Evolutionary conservation across 2,113 vertebrate species (phyloP).

Genomic region (Elephas maximus): DNA sequence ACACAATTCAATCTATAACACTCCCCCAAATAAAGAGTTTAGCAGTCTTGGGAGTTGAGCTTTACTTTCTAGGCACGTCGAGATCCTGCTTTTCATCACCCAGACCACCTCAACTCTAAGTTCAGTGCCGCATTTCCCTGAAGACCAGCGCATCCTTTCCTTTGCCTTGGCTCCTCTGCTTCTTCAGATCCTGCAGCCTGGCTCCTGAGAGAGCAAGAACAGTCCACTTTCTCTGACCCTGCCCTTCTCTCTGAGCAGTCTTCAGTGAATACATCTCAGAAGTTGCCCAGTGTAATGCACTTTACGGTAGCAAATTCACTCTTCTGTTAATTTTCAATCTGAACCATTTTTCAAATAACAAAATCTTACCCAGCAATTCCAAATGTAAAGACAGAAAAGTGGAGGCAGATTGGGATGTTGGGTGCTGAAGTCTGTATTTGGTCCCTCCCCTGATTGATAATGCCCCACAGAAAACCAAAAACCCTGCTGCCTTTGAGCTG

Average conservation of each 20-base stretch:
- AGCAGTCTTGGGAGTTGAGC: not conserved
- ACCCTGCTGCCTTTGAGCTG: too few relatives aligned
- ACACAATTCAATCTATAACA: not conserved
- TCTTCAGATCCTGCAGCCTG: not conserved
- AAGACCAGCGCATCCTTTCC: rapidly evolving
- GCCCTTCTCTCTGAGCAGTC: not conserved
- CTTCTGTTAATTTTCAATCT: not conserved
- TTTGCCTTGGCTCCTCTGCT: not conserved
- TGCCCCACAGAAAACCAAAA: not conserved
- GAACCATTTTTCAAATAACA: not conserved
- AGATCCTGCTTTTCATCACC: not conserved
- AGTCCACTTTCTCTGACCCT: not conserved
- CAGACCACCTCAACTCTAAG: not conserved
- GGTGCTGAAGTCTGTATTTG: not conserved
- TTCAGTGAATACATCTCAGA: not conserved
- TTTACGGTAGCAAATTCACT: not conserved
- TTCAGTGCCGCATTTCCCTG: not conserved
- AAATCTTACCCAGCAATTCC: not conserved
- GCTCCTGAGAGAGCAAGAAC: not conserved
- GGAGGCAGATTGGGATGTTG: not conserved
- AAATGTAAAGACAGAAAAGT: constrained; percentile 10
- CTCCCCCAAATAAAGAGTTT: not conserved
- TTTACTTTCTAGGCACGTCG: not conserved
- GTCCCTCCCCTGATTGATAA: not conserved
- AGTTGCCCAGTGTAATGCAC: not conserved